A percentile compares a stretch with the other conserved stretches of the same genome.
Evolutionary conservation across 2,888 invertebrate genomes (phyloP).

Genomic region (Drosophila eohydei): DNA sequence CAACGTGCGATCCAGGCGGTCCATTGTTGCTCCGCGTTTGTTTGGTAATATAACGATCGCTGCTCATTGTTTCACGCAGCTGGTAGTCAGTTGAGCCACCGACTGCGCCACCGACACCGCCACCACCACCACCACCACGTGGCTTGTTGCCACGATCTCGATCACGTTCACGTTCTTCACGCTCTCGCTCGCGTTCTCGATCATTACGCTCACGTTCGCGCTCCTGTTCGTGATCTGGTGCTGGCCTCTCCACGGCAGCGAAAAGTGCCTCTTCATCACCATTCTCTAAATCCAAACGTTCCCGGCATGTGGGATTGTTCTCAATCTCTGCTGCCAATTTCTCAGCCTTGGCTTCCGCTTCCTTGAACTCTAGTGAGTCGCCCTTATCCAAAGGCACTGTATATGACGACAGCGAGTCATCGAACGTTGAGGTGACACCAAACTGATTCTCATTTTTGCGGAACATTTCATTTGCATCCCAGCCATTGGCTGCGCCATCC

Average conservation of each 20-base stretch:
- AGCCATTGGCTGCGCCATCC: constrained; percentile 94
- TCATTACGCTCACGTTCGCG: constrained; percentile 63
- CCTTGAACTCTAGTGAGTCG: constrained; percentile 94
- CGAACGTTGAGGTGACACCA: constrained; percentile 96
- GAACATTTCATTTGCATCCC: constrained; percentile 99
- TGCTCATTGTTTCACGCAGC: constrained; percentile 77
- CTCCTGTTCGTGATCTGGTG: constrained; percentile 83
- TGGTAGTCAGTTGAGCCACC: constrained; percentile 59
- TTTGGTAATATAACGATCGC: constrained; percentile 82
- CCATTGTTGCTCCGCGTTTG: constrained; percentile 81
- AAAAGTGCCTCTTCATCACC: constrained; percentile 95
- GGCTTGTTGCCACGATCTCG: constrained; percentile 72
- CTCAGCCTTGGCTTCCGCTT: constrained; percentile 89
- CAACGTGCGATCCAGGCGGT: constrained; percentile 76
- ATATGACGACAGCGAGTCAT: constrained; percentile 95
- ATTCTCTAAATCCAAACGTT: constrained; percentile 94
- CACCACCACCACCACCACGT: constrained; percentile 39
- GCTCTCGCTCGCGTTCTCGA: constrained; percentile 61
- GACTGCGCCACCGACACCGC: constrained; percentile 16
- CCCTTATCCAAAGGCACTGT: constrained; percentile 94
- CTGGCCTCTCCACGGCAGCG: constrained; percentile 92
- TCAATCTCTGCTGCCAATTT: constrained; percentile 97
- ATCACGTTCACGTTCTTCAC: constrained; percentile 70
- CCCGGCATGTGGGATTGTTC: constrained; percentile 92
- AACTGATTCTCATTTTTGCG: constrained; percentile 95